These are phyloP conservation scores for Jaculus jaculus DNA, from an alignment of 2,113 vertebrate species.

Conservation along the genomic window DNA sequence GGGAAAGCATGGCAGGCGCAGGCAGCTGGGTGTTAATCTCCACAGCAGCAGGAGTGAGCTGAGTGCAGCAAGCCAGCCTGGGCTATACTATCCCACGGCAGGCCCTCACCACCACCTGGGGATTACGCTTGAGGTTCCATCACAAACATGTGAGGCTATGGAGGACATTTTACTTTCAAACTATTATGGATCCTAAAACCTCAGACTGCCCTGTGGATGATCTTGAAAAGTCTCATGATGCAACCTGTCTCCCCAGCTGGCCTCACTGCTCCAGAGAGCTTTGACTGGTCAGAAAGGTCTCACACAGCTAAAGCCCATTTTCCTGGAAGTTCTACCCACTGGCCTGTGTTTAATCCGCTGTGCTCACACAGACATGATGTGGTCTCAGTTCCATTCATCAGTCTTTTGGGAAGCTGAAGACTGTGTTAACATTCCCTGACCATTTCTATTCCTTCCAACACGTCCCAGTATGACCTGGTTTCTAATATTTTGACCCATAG, in stretches of 20 bases:
- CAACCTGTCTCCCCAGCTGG: not conserved
- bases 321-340: constrained; percentile 27
- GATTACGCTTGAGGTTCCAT: too few species aligned
- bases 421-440: not conserved
- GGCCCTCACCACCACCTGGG: too few species aligned
- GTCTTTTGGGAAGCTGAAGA: constrained; percentile 36
- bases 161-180: too few species aligned
- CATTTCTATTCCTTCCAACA: not conserved
- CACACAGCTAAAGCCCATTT: constrained; percentile 32
- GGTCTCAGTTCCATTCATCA: not conserved
- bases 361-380: constrained; percentile 27
- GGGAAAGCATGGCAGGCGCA: too few species aligned
- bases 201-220: not conserved
- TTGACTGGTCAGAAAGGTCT: constrained; percentile 51
- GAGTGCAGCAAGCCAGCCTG: too few species aligned
- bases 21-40: too few species aligned
- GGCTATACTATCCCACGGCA: too few species aligned
- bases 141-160: too few species aligned
- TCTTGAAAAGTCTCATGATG: not conserved
- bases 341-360: constrained; percentile 32
- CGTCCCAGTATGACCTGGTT: not conserved
- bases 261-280: constrained; percentile 6
- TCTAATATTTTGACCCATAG: not conserved
- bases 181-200: too few species aligned
- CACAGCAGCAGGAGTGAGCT: too few species aligned